Conservation (phyloP, 2,113 vertebrate genomes). For the Merops nubicus region DNA sequence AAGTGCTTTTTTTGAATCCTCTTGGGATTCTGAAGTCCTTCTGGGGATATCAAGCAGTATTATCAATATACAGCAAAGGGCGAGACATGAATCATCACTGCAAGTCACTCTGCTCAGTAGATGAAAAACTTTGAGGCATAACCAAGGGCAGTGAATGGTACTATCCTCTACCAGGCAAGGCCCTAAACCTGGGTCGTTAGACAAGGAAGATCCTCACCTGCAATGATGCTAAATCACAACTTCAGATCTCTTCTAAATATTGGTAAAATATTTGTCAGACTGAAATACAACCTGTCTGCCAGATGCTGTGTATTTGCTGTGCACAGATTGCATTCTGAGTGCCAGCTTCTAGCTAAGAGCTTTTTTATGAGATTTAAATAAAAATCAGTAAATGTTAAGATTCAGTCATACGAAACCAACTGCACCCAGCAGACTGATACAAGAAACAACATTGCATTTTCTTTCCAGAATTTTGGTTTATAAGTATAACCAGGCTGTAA, state of each 20-base stretch:
- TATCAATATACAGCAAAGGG: not conserved
- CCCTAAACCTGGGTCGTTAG: not conserved
- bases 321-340: not conserved
- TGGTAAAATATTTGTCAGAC: not conserved
- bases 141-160: not conserved
- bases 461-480: slow-evolving; percentile 17
- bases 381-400: not conserved
- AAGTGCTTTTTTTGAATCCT: not conserved
- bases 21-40: not conserved
- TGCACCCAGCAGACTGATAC: slow-evolving; percentile 4
- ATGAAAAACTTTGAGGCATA: not conserved
- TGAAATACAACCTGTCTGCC: slow-evolving; percentile 37
- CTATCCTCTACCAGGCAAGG: not conserved
- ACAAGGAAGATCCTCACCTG: not conserved
- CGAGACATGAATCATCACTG: not conserved
- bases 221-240: not conserved
- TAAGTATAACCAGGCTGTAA: slow-evolving; percentile 42
- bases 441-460: not conserved
- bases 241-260: not conserved
- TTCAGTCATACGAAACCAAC: slow-evolving; percentile 2
- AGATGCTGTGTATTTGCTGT: slow-evolving; percentile 4
- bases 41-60: not conserved
- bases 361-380: slow-evolving; percentile 26
- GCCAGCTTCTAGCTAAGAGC: not conserved
- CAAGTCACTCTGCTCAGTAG: not conserved